These are phyloP conservation scores for Bufo gargarizans DNA, from an alignment of 2,113 vertebrate genomes.

Conservation along the genomic window DNA sequence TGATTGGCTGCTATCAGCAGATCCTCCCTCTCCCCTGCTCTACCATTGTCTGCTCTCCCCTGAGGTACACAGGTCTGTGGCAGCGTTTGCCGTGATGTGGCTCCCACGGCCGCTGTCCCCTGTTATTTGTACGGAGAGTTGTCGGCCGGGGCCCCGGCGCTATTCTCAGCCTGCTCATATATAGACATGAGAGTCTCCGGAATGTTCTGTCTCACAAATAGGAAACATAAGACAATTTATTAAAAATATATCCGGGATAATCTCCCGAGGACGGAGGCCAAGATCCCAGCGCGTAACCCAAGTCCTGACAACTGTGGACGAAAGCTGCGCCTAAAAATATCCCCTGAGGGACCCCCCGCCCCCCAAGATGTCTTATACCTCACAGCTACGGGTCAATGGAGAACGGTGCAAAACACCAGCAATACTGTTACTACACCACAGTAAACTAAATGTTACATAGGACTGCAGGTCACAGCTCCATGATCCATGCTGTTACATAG, in stretches of 20 bases:
- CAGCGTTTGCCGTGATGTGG: not conserved
- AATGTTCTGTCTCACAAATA: conserved; percentile 43
- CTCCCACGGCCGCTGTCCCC: not conserved
- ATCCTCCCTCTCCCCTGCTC: not conserved
- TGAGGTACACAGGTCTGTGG: not conserved
- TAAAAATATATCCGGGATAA: conserved; percentile 47
- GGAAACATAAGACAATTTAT: conserved; percentile 53
- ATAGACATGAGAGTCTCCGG: conserved; percentile 47
- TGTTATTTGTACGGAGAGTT: not conserved
- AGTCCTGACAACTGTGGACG: conserved; percentile 35
- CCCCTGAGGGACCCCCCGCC: not conserved
- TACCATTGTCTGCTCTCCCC: not conserved
- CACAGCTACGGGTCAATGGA: not conserved
- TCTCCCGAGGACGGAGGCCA: conserved; percentile 28
- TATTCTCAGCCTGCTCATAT: conserved; percentile 37
- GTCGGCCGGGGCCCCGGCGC: not conserved
- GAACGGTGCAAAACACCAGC: not conserved
- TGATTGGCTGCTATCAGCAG: not conserved
- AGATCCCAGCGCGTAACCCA: conserved; percentile 25
- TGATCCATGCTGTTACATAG: too few species aligned
- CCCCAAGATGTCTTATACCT: not conserved
- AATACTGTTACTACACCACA: too few species aligned
- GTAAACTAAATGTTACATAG: too few species aligned
- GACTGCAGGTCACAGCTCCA: too few species aligned
- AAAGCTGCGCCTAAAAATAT: conserved; percentile 47